Base-by-base conservation (phyloP, 2,888 invertebrate species). In the Entomobrya proxima region DNA sequence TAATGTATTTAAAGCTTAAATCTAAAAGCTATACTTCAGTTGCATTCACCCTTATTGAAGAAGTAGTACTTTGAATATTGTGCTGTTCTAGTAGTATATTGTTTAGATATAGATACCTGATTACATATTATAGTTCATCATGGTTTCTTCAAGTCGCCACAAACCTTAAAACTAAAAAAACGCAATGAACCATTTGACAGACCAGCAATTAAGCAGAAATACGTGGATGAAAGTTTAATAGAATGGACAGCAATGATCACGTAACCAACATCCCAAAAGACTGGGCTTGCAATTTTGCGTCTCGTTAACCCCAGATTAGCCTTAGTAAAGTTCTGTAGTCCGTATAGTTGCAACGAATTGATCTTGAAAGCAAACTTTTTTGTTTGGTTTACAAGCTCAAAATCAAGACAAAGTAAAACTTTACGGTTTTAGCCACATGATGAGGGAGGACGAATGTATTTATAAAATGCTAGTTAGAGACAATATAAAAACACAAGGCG, bases 51-150 rank as follows among this genome's bases (percentile, higher is more conserved):
- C n/a, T n/a, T n/a, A n/a, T n/a, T n/a, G n/a, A n/a, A n/a, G n/a
- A n/a, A n/a, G n/a, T n/a, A n/a, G n/a, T n/a, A n/a, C n/a, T n/a
- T n/a, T n/a, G n/a, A n/a, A n/a, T n/a, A n/a, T n/a, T n/a, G n/a
- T n/a, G n/a, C n/a, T n/a, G n/a, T n/a, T n/a, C n/a, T n/a, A n/a
- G n/a, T n/a, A n/a, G n/a, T n/a, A n/a, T n/a, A n/a, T n/a, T n/a
- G n/a, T n/a, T n/a, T n/a, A n/a, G n/a, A n/a, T n/a, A n/a, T n/a
- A n/a, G n/a, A n/a, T n/a, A n/a, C 5, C 64, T 77, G 77, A 77
- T 64, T 64, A n/a, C n/a, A n/a, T n/a, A n/a, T n/a, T n/a, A n/a
- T n/a, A 61, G 77, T 64, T 64, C 64, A 77, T 64, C 44, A 64
- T 77, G 77, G 77, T 77, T 77, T 64, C 37, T 21, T 5, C 24